These are phyloP conservation scores for Barbus barbus DNA, from an alignment of 2,113 vertebrate species.

Conservation along the genomic window DNA sequence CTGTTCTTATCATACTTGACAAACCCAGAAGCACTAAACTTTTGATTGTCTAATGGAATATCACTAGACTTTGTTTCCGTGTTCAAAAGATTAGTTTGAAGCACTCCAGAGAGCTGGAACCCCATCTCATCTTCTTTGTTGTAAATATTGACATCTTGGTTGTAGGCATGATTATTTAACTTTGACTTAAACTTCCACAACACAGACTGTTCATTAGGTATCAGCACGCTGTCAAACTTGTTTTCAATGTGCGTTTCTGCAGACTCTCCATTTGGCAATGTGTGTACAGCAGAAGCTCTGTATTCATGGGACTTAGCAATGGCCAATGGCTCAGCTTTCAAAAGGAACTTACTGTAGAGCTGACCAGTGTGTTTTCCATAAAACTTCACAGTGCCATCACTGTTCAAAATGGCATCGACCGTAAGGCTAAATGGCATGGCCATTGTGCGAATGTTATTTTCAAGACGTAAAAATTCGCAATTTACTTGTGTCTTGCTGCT, in stretches of 20 bases:
- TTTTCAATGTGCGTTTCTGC: conserved; percentile 76
- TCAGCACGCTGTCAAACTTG: conserved; percentile 77
- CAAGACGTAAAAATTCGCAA: conserved; percentile 80
- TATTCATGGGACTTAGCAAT: conserved; percentile 84
- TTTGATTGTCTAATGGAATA: conserved; percentile 69
- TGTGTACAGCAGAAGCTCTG: conserved; percentile 78
- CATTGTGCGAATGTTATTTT: conserved; percentile 75
- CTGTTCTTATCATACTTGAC: conserved; percentile 91
- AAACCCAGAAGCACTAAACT: conserved; percentile 79
- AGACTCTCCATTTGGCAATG: conserved; percentile 60
- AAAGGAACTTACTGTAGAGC: conserved; percentile 83
- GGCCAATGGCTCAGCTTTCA: conserved; percentile 86
- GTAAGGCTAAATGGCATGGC: conserved; percentile 81
- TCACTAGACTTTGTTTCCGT: conserved; percentile 57
- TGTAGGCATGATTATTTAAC: conserved; percentile 81
- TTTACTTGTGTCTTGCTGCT: conserved; percentile 76
- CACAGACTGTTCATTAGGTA: conserved; percentile 80
- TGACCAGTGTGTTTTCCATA: conserved; percentile 83
- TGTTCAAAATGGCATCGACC: conserved; percentile 78
- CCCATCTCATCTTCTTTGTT: conserved; percentile 81
- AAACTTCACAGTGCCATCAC: conserved; percentile 77
- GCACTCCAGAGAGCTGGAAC: conserved; percentile 77
- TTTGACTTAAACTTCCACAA: conserved; percentile 84
- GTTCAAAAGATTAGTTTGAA: conserved; percentile 75
- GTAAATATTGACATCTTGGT: conserved; percentile 80